phyloP scores from a whole-genome alignment of 2,113 vertebrate species.

The Tenebrosternarchus preto region DNA sequence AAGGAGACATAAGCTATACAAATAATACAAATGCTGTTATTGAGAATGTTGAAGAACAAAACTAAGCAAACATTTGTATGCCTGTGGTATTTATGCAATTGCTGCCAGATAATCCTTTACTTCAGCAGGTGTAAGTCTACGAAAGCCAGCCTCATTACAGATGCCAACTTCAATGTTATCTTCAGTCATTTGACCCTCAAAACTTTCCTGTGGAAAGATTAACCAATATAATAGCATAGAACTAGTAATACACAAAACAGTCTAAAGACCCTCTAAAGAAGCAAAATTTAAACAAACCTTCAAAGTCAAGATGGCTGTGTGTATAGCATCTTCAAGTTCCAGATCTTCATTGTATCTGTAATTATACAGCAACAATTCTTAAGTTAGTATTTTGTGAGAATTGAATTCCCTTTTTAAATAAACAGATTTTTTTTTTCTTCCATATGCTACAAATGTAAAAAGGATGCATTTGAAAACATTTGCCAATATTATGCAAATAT shows the following conservation, averaged over 20 bases:
- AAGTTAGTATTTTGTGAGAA: too few species aligned
- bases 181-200: conserved; percentile 99
- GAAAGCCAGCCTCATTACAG: conserved; percentile 96
- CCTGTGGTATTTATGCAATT: conserved; percentile 78
- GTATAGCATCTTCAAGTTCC: conserved; percentile 98
- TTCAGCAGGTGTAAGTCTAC: conserved; percentile 93
- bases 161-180: conserved; percentile 99
- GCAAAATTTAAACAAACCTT: conserved; percentile 76
- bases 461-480: too few species aligned
- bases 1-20: conserved; percentile 62
- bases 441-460: too few species aligned
- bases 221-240: neutral
- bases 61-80: neutral
- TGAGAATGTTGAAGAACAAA: neutral
- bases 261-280: too few species aligned
- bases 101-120: conserved; percentile 98
- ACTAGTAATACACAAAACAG: neutral
- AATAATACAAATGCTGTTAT: conserved; percentile 59
- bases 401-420: too few species aligned
- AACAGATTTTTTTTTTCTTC: too few species aligned
- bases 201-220: conserved; percentile 86
- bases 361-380: conserved; percentile 37
- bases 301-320: conserved; percentile 96
- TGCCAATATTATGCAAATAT: too few species aligned
- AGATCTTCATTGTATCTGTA: conserved; percentile 95